A percentile compares a stretch with the other conserved stretches of the same genome.
Conservation (phyloP, 2,797 vertebrate genomes). For the Schizopygopsis pylzovi region DNA sequence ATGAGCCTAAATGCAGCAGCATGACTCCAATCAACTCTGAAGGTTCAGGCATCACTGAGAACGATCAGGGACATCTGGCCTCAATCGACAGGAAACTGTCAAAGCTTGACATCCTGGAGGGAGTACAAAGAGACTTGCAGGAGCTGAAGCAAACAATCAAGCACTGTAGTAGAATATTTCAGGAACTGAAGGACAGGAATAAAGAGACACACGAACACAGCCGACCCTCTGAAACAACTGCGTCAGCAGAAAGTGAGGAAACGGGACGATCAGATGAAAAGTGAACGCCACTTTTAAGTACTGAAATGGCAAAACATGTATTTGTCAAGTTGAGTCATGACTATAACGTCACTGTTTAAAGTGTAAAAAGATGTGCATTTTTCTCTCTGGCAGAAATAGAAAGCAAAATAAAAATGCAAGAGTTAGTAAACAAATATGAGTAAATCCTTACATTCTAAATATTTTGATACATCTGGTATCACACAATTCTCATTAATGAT, state of each 20-base stretch:
- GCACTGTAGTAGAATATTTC: conserved; percentile 58
- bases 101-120: conserved; percentile 74
- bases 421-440: neutral
- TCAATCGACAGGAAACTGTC: conserved; percentile 73
- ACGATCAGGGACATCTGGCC: conserved; percentile 54
- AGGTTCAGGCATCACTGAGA: neutral
- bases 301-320: neutral
- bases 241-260: conserved; percentile 10
- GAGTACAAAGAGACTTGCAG: conserved; percentile 68
- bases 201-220: conserved; percentile 16
- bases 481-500: neutral
- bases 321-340: neutral
- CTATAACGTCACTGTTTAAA: neutral
- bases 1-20: neutral
- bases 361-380: neutral
- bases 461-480: neutral
- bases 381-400: neutral
- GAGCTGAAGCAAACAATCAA: conserved; percentile 67
- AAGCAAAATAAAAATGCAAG: neutral
- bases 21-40: conserved; percentile 1
- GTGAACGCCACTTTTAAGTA: neutral
- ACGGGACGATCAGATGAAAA: neutral
- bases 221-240: conserved; percentile 1
- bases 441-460: neutral
- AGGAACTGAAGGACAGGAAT: conserved; percentile 59